These are phyloP conservation scores for Andrena dorsata DNA, from an alignment of 2,888 invertebrate genomes.

Conservation along the genomic window DNA sequence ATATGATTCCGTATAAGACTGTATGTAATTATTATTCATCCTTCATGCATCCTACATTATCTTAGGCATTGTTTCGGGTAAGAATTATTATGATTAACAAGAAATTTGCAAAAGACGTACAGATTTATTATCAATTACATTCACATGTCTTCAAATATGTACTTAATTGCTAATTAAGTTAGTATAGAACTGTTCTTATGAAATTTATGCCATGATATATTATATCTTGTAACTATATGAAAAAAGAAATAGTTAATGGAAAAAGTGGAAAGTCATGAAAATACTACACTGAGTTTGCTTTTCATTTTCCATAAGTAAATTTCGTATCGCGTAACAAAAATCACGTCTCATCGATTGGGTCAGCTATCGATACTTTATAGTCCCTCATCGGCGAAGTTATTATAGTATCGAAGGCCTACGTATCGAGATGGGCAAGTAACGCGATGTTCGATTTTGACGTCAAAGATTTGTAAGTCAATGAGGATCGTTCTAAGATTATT, in stretches of 20 bases:
- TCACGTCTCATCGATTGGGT: background rate
- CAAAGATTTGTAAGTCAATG: conserved; percentile 56
- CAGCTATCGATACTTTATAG: background rate
- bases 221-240: no score
- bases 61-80: no score
- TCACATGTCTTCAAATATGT: no score
- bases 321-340: background rate
- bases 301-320: background rate
- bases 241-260: no score
- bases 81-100: no score
- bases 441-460: conserved; percentile 22
- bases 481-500: conserved; percentile 58
- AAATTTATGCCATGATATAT: no score
- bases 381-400: background rate
- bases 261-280: no score
- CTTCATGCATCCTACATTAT: no score
- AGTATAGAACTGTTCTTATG: no score
- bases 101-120: no score
- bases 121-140: no score
- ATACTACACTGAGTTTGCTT: background rate
- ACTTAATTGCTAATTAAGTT: no score
- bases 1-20: background rate
- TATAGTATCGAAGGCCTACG: background rate
- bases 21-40: background rate
- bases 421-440: background rate